These are phyloP conservation scores for Motacilla tschutschensis DNA, from an alignment of 2,113 vertebrate species.

Conservation along the genomic window DNA sequence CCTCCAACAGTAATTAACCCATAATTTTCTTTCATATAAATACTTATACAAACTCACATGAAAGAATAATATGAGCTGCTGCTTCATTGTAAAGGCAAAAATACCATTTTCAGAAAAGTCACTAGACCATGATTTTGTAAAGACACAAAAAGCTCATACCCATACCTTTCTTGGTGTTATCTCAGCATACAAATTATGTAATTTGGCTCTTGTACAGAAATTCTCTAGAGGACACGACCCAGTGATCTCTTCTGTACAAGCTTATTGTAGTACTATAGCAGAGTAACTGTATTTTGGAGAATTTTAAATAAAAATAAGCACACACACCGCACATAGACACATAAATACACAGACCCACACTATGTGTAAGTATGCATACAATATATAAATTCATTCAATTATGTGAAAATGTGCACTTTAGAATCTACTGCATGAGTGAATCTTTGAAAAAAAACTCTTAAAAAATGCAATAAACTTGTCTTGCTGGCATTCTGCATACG, in stretches of 20 bases:
- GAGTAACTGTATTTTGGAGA: not conserved
- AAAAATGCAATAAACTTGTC: not conserved
- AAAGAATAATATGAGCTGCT: not conserved
- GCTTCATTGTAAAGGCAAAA: not conserved
- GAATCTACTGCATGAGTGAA: not conserved
- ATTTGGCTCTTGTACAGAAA: not conserved
- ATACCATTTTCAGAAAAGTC: not conserved
- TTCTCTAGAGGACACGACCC: not conserved
- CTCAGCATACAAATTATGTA: not conserved
- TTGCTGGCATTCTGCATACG: not conserved
- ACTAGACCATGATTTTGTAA: not conserved
- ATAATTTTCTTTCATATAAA: not conserved
- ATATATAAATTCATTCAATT: not conserved
- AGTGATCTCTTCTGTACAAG: not conserved
- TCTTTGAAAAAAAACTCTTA: not conserved
- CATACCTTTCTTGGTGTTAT: not conserved
- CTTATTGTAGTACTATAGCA: not conserved
- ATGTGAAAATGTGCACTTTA: not conserved
- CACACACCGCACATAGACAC: accelerated
- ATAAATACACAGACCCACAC: not conserved
- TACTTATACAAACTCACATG: not conserved
- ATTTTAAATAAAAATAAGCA: not conserved
- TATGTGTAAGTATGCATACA: not conserved
- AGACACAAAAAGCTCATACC: not conserved
- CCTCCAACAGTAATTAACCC: not conserved